Conservation (phyloP, 2,888 invertebrate genomes). For the Digitonthophagus gazella region DNA sequence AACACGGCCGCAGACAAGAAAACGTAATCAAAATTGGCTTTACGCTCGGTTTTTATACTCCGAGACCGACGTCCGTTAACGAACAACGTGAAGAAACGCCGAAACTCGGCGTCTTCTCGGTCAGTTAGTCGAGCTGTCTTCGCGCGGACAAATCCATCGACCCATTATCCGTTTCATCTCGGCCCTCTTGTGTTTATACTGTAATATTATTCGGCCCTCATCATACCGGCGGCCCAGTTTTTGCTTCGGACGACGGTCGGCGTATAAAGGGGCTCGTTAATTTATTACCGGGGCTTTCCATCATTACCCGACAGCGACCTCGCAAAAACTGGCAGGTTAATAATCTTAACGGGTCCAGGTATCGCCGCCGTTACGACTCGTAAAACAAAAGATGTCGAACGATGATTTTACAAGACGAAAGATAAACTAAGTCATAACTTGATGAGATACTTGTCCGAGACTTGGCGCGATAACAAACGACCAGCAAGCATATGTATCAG, state of each 20-base stretch:
- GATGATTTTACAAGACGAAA: background rate
- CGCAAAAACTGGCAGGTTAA: background rate
- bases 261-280: background rate
- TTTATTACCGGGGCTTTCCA: background rate
- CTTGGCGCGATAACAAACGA: background rate
- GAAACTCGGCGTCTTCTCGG: background rate
- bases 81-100: background rate
- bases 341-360: background rate
- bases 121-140: background rate
- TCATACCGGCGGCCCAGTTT: background rate
- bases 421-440: background rate
- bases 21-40: background rate
- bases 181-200: background rate
- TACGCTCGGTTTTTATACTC: background rate
- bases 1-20: background rate
- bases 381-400: background rate
- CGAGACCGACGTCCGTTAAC: background rate
- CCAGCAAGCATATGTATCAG: background rate
- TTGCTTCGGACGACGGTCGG: background rate
- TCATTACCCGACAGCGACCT: background rate
- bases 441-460: background rate
- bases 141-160: background rate
- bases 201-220: background rate
- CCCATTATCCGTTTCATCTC: background rate
- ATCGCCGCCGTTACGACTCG: background rate